Evolutionary conservation across 2,113 vertebrate genomes (phyloP).

Genomic region (Petrocephalus microphthalmus): DNA sequence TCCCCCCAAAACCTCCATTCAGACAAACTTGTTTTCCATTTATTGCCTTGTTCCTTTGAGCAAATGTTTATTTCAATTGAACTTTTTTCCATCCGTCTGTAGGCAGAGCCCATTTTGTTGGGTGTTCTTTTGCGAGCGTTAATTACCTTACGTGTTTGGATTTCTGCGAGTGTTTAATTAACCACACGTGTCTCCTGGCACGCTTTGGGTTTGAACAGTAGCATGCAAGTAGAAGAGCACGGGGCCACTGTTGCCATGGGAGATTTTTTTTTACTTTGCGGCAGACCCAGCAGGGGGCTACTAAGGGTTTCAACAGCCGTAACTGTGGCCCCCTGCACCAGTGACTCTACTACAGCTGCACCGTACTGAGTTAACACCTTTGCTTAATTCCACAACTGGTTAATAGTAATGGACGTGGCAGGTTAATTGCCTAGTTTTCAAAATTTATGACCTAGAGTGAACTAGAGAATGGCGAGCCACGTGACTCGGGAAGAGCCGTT

Average conservation of each 20-base stretch:
- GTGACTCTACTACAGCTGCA: background rate
- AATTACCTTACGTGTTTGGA: background rate
- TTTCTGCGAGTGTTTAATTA: background rate
- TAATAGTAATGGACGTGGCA: background rate
- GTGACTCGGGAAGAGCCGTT: constrained; percentile 1
- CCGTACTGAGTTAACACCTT: background rate
- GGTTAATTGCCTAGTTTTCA: constrained; percentile 28
- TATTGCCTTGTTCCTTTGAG: background rate
- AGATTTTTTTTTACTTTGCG: background rate
- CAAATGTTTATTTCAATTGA: background rate
- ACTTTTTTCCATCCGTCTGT: background rate
- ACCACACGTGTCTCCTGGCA: background rate
- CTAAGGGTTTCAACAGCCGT: background rate
- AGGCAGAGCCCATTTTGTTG: background rate
- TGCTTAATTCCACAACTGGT: constrained; percentile 7
- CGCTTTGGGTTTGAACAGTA: background rate
- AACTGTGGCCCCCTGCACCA: background rate
- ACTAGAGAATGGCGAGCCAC: constrained; percentile 2
- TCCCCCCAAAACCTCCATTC: background rate
- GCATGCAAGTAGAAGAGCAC: background rate
- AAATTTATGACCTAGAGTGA: constrained; percentile 15
- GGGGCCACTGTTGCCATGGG: background rate
- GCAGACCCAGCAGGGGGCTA: background rate
- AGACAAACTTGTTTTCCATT: background rate
- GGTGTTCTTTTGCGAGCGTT: background rate